These are phyloP conservation scores for Steinernema feltiae DNA, from an alignment of 1,140 invertebrate genomes.

Conservation along the genomic window DNA sequence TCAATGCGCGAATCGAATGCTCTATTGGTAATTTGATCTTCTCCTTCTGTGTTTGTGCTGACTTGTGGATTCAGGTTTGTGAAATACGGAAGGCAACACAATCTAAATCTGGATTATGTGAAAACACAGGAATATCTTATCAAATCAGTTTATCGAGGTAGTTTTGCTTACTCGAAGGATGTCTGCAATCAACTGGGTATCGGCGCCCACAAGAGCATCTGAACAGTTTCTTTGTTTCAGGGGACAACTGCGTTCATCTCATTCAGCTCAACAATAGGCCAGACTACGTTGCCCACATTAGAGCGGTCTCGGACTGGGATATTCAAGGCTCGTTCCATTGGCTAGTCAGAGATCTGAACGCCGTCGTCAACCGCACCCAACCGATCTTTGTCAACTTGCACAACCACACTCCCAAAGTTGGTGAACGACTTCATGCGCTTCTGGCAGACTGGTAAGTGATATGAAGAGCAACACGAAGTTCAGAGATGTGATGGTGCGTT, in stretches of 20 bases:
- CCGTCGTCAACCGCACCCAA: constrained; percentile 34
- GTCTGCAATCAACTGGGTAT: constrained; percentile 35
- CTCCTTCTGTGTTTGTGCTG: not conserved
- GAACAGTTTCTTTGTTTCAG: constrained; percentile 18
- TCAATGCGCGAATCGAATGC: constrained; percentile 49
- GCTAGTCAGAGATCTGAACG: constrained; percentile 29
- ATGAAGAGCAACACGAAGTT: not conserved
- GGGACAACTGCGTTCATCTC: constrained; percentile 32
- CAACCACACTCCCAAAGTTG: constrained; percentile 34
- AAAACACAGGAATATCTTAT: constrained; percentile 24
- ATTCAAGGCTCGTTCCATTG: constrained; percentile 39
- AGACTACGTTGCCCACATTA: constrained; percentile 37
- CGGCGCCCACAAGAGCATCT: not conserved
- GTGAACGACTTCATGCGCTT: constrained; percentile 21
- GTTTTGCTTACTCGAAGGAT: constrained; percentile 40
- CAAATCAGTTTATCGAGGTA: constrained; percentile 37
- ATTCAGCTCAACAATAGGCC: constrained; percentile 44
- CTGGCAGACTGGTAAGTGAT: constrained; percentile 26
- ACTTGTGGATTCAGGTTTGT: not conserved
- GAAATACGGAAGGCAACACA: constrained; percentile 29
- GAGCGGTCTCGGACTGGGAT: constrained; percentile 29
- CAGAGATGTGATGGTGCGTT: constrained; percentile 10
- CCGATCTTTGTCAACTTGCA: constrained; percentile 44
- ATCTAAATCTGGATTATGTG: constrained; percentile 29
- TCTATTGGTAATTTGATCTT: constrained; percentile 39